Evolutionary conservation across 2,888 invertebrate genomes (phyloP), one percentile per base, ranked within the genome.

Genomic region (Ecliptopera silaceata): DNA sequence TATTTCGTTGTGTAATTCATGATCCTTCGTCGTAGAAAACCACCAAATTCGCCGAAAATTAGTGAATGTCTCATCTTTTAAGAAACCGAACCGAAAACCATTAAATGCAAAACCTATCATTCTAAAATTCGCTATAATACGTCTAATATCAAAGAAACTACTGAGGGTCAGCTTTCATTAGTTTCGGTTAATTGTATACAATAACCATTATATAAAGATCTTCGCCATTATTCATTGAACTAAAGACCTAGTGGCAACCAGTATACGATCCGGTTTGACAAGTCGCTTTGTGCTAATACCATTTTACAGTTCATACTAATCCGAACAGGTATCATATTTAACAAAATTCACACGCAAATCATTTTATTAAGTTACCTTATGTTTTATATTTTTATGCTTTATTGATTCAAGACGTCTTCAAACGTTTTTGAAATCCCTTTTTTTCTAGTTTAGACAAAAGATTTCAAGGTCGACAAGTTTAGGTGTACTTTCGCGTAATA

Each of bases 181-280:
- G 54, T 17, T 36, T 10, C 1, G 4, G 13, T 31, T 31, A 4
- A 29, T 46, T 50, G 6, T 12, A 4, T 29, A 15, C 17, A 6
- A 36, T n/a, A 12, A 45, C 58, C 54, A 59, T 41, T 49, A n/a
- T 53, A 53, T 17, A 46, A 39, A 52, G 43, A 13, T 18, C 42
- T 43, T 20, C 12, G 52, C 29, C 39, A 41, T 45, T 53, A 45
- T 20, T 15, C 38, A 48, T 50, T 54, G 53, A 54, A 58, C 55
- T 41, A 61, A 39, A 61, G 45, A 61, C 61, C 50, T 47, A 55
- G 44, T 55, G 36, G 22, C 36, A 57, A 52, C 54, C 50, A 54
- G 51, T 54, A 18, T 47, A 45, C 36, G 39, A 48, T 59, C 59
- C 51, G 52, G 59, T 61, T 61, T 54, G 57, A 47, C 61, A 2